Conservation (phyloP, 2,888 invertebrate genomes). For the Drosophila multiciliata region DNA sequence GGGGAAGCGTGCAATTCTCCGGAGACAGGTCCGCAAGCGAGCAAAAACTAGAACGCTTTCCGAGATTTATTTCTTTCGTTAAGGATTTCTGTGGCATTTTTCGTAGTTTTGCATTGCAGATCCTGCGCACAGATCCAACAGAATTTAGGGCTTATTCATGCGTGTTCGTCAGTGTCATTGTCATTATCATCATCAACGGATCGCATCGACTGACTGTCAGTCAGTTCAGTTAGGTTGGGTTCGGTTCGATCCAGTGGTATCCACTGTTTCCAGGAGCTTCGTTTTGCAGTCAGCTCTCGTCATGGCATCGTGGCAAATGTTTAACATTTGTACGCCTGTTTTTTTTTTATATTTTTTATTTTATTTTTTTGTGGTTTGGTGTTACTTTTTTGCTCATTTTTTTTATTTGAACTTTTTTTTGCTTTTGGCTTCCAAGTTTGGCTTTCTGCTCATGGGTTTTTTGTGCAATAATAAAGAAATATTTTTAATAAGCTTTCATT, state of each 20-base stretch:
- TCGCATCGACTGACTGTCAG: conserved; percentile 47
- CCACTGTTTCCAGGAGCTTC: conserved; percentile 41
- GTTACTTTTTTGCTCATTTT: conserved; percentile 21
- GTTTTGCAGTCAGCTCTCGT: conserved; percentile 70
- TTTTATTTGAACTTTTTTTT: conserved; percentile 10
- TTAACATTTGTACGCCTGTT: conserved; percentile 81
- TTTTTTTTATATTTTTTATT: conserved; percentile 33
- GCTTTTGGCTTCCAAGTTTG: conserved; percentile 27
- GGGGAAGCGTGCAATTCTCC: conserved; percentile 76
- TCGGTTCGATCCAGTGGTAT: conserved; percentile 1
- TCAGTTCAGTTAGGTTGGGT: conserved; percentile 11
- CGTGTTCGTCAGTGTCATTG: conserved; percentile 55
- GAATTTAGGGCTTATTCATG: conserved; percentile 43
- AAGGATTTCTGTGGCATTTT: conserved; percentile 68
- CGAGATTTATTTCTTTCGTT: conserved; percentile 80
- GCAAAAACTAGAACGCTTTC: conserved; percentile 74
- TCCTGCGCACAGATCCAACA: conserved; percentile 47
- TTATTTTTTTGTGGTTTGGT: conserved; percentile 22
- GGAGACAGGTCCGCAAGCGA: conserved; percentile 59
- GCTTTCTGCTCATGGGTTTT: conserved; percentile 42
- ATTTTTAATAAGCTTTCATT: conserved; percentile 81
- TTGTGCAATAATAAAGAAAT: conserved; percentile 76
- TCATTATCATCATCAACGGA: conserved; percentile 50
- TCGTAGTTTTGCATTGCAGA: conserved; percentile 75
- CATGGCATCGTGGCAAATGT: conserved; percentile 80